These are phyloP conservation scores for Proisotoma minuta DNA, from an alignment of 2,888 invertebrate genomes.

Conservation along the genomic window DNA sequence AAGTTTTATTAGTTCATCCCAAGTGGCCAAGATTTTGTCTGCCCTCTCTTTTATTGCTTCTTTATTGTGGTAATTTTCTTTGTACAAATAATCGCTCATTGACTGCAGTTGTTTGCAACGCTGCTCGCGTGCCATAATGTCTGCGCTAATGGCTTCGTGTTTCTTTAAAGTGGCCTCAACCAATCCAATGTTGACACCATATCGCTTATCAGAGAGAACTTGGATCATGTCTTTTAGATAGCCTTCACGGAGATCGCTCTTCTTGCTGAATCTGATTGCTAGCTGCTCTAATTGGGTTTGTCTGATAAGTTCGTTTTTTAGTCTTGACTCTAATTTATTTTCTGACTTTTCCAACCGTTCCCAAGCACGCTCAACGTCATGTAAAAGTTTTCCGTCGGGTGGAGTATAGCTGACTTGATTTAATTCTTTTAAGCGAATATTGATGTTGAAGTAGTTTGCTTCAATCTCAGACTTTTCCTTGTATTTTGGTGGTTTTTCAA, in stretches of 20 bases:
- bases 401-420: slow-evolving; percentile 81
- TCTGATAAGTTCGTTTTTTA: slow-evolving; percentile 81
- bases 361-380: slow-evolving; percentile 95
- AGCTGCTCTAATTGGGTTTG: slow-evolving; percentile 91
- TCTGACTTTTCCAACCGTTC: slow-evolving; percentile 86
- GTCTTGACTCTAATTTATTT: slow-evolving; percentile 85
- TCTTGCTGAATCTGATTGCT: slow-evolving; percentile 92
- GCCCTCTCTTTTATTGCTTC: slow-evolving; percentile 69
- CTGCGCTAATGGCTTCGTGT: slow-evolving; percentile 95
- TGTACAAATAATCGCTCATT: slow-evolving; percentile 86
- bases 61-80: slow-evolving; percentile 85
- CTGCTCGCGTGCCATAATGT: slow-evolving; percentile 88
- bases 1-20: slow-evolving; percentile 77
- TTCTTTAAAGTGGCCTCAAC: slow-evolving; percentile 97
- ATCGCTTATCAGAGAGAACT: slow-evolving; percentile 84
- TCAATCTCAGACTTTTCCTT: slow-evolving; percentile 96
- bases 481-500: slow-evolving; percentile 98
- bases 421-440: slow-evolving; percentile 90
- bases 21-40: slow-evolving; percentile 74
- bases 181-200: slow-evolving; percentile 82
- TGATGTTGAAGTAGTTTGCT: slow-evolving; percentile 92
- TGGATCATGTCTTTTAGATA: slow-evolving; percentile 97
- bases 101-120: slow-evolving; percentile 87
- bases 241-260: slow-evolving; percentile 87
- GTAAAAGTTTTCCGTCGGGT: slow-evolving; percentile 82